Percentiles rank a stretch among this genome's conserved stretches.
phyloP scores from a whole-genome alignment of 2,113 vertebrate species.

The Orientallactaga bullata region DNA sequence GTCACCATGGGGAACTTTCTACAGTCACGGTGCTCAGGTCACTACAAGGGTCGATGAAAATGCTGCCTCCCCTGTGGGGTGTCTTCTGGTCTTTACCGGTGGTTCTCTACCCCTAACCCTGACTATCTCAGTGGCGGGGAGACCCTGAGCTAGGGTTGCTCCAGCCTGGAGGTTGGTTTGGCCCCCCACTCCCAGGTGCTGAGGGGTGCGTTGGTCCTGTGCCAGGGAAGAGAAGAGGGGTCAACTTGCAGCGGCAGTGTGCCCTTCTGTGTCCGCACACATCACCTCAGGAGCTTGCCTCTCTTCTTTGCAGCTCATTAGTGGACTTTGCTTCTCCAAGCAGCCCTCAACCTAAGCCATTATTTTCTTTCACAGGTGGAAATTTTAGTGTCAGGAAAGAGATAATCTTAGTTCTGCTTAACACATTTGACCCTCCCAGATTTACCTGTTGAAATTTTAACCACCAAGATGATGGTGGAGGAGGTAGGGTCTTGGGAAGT shows the following conservation, averaged over 20 bases:
- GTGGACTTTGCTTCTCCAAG: neutral
- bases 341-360: too few species aligned
- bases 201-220: neutral
- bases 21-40: neutral
- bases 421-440: too few species aligned
- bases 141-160: neutral
- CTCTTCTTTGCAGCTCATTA: neutral
- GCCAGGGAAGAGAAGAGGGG: neutral
- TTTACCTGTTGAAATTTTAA: neutral
- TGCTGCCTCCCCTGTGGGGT: neutral
- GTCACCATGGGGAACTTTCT: fast-evolving
- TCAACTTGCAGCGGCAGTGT: neutral
- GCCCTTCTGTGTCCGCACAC: neutral
- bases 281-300: neutral
- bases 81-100: neutral
- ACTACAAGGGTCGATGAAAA: neutral
- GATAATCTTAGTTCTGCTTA: neutral
- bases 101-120: neutral
- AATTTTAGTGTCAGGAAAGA: neutral
- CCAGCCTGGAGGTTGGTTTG: too few species aligned
- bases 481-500: neutral
- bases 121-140: neutral
- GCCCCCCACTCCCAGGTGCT: fast-evolving
- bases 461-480: too few species aligned
- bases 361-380: neutral